Percentiles rank a stretch among this genome's conserved stretches.
These are phyloP conservation scores for Sphaerodactylus townsendi DNA, from an alignment of 2,113 vertebrate genomes.

Conservation along the genomic window DNA sequence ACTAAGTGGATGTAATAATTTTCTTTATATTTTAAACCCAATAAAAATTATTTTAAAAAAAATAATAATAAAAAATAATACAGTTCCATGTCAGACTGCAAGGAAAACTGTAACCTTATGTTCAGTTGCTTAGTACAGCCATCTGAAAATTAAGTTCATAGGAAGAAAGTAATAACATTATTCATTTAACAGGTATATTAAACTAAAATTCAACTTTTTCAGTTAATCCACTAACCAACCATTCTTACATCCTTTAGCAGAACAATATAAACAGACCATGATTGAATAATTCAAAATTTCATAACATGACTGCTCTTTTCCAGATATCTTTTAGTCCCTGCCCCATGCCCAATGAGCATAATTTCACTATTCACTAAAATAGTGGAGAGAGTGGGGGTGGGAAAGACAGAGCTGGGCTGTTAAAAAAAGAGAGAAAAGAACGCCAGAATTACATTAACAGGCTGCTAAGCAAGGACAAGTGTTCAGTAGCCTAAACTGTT, in stretches of 20 bases:
- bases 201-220: not conserved
- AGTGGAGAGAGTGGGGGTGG: not conserved
- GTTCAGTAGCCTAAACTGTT: slow-evolving; percentile 34
- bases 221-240: not conserved
- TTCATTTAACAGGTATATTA: accelerated
- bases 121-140: not conserved
- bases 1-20: too few relatives aligned
- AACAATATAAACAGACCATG: too few relatives aligned
- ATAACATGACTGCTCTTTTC: slow-evolving; percentile 20
- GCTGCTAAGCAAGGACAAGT: slow-evolving; percentile 23
- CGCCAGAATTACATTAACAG: slow-evolving; percentile 12
- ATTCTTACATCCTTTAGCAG: not conserved
- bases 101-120: not conserved
- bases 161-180: not conserved
- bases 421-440: not conserved
- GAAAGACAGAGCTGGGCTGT: not conserved
- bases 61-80: too few relatives aligned
- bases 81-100: not conserved
- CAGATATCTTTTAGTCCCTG: not conserved
- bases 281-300: slow-evolving; percentile 18
- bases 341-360: slow-evolving; percentile 21
- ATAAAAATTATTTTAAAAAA: too few relatives aligned
- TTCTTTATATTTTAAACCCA: too few relatives aligned
- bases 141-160: not conserved
- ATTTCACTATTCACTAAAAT: slow-evolving; percentile 10